phyloP scores from a whole-genome alignment of 1,140 invertebrate genomes.

The Steinernema khuongi region DNA sequence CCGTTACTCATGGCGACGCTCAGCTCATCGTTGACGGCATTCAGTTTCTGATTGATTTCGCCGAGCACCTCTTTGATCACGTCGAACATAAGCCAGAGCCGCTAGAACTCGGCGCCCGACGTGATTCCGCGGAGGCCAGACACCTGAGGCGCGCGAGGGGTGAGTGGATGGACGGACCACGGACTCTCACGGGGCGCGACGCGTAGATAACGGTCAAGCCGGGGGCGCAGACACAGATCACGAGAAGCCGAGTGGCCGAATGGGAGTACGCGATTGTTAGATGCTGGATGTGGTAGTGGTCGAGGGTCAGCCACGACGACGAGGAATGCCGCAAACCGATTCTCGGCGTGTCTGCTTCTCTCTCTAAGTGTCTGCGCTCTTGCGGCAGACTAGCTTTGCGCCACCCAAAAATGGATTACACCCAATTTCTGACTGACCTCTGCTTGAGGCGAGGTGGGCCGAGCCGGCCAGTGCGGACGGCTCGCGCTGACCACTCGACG shows the following conservation, averaged over 20 bases:
- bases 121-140: constrained; percentile 13
- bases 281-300: background rate
- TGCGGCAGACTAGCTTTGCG: background rate
- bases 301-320: constrained; percentile 5
- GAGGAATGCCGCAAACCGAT: constrained; percentile 12
- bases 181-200: background rate
- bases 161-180: background rate
- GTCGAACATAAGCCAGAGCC: constrained; percentile 26
- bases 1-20: constrained; percentile 27
- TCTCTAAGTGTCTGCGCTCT: constrained; percentile 5
- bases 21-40: constrained; percentile 40
- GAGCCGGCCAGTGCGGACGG: background rate
- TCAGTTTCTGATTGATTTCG: constrained; percentile 44
- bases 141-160: background rate
- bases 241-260: background rate
- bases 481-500: no score
- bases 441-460: background rate
- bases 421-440: constrained; percentile 14
- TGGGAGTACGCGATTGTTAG: background rate
- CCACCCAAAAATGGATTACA: constrained; percentile 16
- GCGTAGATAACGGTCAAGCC: no score
- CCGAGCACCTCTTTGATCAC: constrained; percentile 40
- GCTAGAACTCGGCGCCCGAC: background rate
- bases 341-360: constrained; percentile 1
- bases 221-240: background rate